Percentiles rank a stretch among this genome's conserved stretches.
phyloP scores from a whole-genome alignment of 2,797 vertebrate genomes.

The Takifugu rubripes region DNA sequence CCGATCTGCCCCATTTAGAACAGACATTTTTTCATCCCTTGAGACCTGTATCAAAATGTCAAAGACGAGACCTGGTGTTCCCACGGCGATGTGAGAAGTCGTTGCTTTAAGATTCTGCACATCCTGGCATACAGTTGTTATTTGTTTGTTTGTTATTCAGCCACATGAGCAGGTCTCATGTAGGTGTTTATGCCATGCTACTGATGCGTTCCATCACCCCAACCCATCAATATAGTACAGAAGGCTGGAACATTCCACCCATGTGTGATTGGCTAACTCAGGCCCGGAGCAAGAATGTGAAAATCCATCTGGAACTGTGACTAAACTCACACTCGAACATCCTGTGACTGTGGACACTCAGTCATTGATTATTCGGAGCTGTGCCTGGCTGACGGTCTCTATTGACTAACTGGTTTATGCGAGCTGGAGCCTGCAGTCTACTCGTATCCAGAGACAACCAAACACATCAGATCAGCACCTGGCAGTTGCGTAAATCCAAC shows the following conservation, averaged over 20 bases:
- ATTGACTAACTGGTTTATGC: slow-evolving; percentile 19
- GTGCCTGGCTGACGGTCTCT: slow-evolving; percentile 31
- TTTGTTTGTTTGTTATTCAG: too few relatives aligned
- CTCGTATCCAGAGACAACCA: slow-evolving; percentile 2
- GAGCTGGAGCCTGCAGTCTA: slow-evolving; percentile 28
- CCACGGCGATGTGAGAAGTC: too few relatives aligned
- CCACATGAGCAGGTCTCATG: too few relatives aligned
- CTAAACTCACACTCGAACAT: background rate
- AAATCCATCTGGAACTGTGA: slow-evolving; percentile 35
- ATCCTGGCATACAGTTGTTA: too few relatives aligned
- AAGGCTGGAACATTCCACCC: background rate
- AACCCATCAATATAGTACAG: too few relatives aligned
- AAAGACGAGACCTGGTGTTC: too few relatives aligned
- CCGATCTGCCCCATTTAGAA: too few relatives aligned
- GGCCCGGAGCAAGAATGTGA: slow-evolving; percentile 11
- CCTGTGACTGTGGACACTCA: background rate
- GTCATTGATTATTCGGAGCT: slow-evolving; percentile 1
- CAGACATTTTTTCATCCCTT: too few relatives aligned
- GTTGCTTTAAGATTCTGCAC: too few relatives aligned
- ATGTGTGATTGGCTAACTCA: background rate
- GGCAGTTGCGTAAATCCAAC: slow-evolving; percentile 49
- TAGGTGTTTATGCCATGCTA: too few relatives aligned
- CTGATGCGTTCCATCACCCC: too few relatives aligned
- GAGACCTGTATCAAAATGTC: too few relatives aligned
- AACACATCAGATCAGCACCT: slow-evolving; percentile 40